A percentile compares a stretch with the other conserved stretches of the same genome.
Evolutionary conservation across 2,888 invertebrate species (phyloP).

Genomic region (Cerastis rubricosa): DNA sequence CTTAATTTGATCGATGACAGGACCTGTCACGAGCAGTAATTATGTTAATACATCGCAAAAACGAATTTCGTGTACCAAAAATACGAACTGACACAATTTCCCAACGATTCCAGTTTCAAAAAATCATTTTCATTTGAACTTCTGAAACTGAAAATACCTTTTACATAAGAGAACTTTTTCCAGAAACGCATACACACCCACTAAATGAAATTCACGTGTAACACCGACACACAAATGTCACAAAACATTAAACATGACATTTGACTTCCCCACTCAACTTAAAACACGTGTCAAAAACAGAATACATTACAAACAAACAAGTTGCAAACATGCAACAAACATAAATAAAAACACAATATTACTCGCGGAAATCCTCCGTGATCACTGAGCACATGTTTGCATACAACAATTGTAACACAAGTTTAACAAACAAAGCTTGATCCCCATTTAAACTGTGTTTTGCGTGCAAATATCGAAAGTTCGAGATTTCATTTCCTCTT

Average conservation of each 20-base stretch:
- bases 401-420: constrained; percentile 60
- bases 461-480: constrained; percentile 63
- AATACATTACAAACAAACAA: constrained; percentile 40
- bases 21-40: neutral
- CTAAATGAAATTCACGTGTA: neutral
- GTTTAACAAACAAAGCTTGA: constrained; percentile 54
- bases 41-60: neutral
- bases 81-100: neutral
- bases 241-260: constrained; percentile 19
- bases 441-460: constrained; percentile 62
- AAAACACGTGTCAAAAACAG: constrained; percentile 38
- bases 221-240: constrained; percentile 1
- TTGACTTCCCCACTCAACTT: constrained; percentile 18
- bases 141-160: neutral
- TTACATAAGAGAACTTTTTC: neutral
- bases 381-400: constrained; percentile 58
- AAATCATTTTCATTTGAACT: neutral
- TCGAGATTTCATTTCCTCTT: constrained; percentile 61
- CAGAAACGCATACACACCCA: neutral
- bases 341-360: constrained; percentile 63
- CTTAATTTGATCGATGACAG: constrained; percentile 24
- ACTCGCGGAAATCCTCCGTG: constrained; percentile 47
- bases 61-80: neutral
- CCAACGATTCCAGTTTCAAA: neutral
- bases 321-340: constrained; percentile 43